Base-by-base conservation (phyloP, 2,888 invertebrate genomes). In the Callyntrura sp. region DNA sequence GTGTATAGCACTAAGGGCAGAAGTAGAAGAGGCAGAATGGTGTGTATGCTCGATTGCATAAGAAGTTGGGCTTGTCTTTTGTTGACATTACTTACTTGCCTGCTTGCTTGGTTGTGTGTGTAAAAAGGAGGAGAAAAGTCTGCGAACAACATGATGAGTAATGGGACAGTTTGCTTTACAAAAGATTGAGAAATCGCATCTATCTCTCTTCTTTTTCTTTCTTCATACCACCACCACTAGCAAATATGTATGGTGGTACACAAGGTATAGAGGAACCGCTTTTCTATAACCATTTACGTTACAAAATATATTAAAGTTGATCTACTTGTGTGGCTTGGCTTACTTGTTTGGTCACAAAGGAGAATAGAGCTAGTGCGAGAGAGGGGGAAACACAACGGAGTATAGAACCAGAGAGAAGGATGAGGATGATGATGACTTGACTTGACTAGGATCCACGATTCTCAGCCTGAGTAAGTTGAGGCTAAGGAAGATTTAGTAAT, bases 401-500 rank as follows among this genome's bases (percentile, higher is more conserved):
- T 55, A 28, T 48, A 65, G 35, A 48, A 73, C 35, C 6, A 35
- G 35, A 6, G 48, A 51, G 68, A 28, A 76, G 17, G 70, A 51
- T 51, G 43, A 79, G 23, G 23, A 20, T 65, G 82, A 65, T 17
- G 78, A 57, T 86, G 76, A 78, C 35, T 35, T 20, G 62, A 85
- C 35, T 35, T 45, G 76, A 78, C 57, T 57, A 55, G 11, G 20
- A 28, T 20, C 0, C 14, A n/a, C 48, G 48, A 48, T 20, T 17
- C n/a, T 45, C 43, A 62, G 62, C 65, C 62, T 65, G 82, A 82
- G 82, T 65, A 82, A 65, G 78, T 82, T 82, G 65, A 82, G 79
- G 86, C 78, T 86, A 86, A 86, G 65, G 62, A 86, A 86, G 86
- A 86, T 86, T 86, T 86, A 86, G 86, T 86, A 86, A 86, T 86